Base-by-base conservation (phyloP, 2,113 vertebrate species). In the Uropsilus gracilis region DNA sequence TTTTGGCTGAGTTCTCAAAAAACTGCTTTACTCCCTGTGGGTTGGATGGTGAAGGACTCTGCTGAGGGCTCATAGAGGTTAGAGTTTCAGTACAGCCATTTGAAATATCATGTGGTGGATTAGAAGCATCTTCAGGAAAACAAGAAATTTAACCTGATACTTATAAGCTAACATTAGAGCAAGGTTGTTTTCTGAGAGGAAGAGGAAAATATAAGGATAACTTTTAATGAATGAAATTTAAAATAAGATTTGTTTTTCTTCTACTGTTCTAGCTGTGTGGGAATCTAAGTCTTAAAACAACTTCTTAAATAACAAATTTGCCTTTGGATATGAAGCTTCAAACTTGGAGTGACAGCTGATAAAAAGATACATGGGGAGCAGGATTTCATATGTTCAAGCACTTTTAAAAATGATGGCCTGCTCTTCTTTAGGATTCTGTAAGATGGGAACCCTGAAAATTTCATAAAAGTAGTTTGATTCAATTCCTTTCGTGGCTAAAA, bases 261-360 rank as follows among this genome's bases (percentile, higher is more conserved):
- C 61, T 26, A 59, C 73, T 30, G 46, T 76, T 86, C 85, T 55
- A 37, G 46, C 78, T 89, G 18, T n/a, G 12, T 30, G 8, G 66
- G 53, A 89, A 55, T 61, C 73, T 86, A 76, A 84, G 46, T 72
- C 46, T 89, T 72, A 69, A 95, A 94, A 90, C 26, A 89, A 73
- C 13, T 57, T 82, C 39, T n/a, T 84, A 91, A 22, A 14, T 55
- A 39, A 89, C 32, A 81, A 61, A 86, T 53, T 9, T 59, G 72
- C 37, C 20, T 94, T 88, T 8, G 4, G 30, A 61, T 28, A 10
- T 6, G 11, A 20, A 66, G 24, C 18, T 26, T 22, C 37, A 59
- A 61, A 48, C 16, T n/a, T 66, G 50, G 39, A 92, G 59, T 66
- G 63, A 68, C 69, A 87, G 37, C 46, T 48, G 90, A 48, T 39